Conservation (phyloP, 1,140 invertebrate species). For the Geopemphigus sp. region DNA sequence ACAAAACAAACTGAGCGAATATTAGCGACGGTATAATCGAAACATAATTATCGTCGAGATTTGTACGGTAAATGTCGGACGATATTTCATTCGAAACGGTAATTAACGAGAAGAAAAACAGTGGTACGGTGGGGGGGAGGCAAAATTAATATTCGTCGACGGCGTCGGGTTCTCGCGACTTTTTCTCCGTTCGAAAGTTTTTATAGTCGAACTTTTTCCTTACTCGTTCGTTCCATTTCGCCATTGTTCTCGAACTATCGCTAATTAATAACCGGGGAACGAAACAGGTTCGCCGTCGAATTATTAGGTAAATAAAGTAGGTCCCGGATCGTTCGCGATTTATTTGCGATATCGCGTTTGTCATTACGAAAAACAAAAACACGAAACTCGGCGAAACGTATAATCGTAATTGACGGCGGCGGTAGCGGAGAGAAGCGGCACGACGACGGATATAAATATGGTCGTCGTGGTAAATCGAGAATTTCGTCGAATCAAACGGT, state of each 20-base stretch:
- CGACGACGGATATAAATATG: neutral
- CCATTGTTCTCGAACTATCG: neutral
- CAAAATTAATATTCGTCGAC: neutral
- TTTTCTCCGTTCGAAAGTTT: neutral
- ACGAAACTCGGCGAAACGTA: too few relatives aligned
- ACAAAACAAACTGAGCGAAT: too few relatives aligned
- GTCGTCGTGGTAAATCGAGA: neutral
- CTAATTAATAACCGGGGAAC: neutral
- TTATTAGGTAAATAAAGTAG: too few relatives aligned
- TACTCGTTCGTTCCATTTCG: neutral
- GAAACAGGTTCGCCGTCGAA: too few relatives aligned
- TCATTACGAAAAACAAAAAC: neutral
- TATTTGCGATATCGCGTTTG: neutral
- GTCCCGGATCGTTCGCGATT: neutral
- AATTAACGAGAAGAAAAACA: neutral
- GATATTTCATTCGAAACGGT: neutral
- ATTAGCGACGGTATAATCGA: too few relatives aligned
- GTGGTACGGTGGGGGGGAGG: neutral
- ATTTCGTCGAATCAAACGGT: neutral
- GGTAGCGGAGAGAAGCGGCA: neutral
- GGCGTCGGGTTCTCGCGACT: neutral
- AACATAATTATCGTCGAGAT: too few relatives aligned
- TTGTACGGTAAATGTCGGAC: neutral
- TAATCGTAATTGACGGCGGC: neutral
- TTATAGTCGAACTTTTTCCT: neutral